Conservation (phyloP, 2,797 vertebrate genomes). For the Sebastiscus tertius region DNA sequence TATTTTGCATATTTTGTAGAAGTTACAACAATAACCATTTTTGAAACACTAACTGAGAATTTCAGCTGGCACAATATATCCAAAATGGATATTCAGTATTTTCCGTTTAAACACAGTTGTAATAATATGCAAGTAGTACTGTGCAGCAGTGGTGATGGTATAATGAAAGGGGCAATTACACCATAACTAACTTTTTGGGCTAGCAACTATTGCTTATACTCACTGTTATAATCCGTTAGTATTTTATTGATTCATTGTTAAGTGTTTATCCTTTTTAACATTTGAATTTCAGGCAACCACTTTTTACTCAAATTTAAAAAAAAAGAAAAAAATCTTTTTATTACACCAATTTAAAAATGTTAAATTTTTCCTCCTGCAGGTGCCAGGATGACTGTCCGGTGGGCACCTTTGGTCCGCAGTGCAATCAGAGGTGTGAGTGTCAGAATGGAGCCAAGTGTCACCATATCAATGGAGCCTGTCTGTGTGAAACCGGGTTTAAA, state of each 20-base stretch:
- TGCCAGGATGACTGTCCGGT: slow-evolving; percentile 98
- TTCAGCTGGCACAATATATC: not conserved
- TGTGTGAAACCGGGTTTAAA: slow-evolving; percentile 95
- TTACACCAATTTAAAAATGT: slow-evolving; percentile 26
- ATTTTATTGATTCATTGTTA: not conserved
- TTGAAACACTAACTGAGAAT: no score
- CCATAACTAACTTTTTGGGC: not conserved
- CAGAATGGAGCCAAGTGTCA: slow-evolving; percentile 96
- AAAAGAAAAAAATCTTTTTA: not conserved
- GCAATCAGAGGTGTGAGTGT: slow-evolving; percentile 91
- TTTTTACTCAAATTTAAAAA: not conserved
- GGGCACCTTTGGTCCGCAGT: slow-evolving; percentile 93
- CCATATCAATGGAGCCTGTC: slow-evolving; percentile 92
- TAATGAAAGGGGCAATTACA: no score
- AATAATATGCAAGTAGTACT: no score
- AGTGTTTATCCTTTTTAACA: not conserved
- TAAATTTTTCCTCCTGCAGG: slow-evolving; percentile 74
- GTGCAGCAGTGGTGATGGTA: no score
- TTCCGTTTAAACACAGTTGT: no score
- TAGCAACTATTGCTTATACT: not conserved
- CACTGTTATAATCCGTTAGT: not conserved
- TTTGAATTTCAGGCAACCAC: not conserved
- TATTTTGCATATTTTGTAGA: not conserved
- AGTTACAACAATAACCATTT: no score
- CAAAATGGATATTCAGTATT: not conserved